Evolutionary conservation across 2,888 invertebrate species (phyloP), one percentile per base, ranked within the genome.

Genomic region (Dichetophora obliterata): DNA sequence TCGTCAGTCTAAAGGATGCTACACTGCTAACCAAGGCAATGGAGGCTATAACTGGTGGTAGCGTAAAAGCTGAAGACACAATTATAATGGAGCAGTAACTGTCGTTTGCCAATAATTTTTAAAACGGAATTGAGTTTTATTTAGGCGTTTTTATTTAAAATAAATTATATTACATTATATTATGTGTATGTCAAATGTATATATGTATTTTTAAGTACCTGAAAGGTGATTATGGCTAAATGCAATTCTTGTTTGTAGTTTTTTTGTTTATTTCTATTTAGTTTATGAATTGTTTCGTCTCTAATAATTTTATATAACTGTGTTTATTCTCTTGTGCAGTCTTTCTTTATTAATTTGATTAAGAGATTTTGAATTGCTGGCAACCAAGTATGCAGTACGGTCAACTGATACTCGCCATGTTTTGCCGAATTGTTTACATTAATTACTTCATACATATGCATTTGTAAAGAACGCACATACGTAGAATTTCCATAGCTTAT

Each of bases 1-100:
- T 96, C 84, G 92, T 96, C 85, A 95, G 95, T 77, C 91, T 96
- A 80, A 96, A 96, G 90, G 96, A 96, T 89, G 95, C 95, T 81
- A 94, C 95, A 79, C 93, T 93, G 79, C 91, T 95, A 82, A 93
- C 94, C 83, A 95, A 95, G 90, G 95, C 94, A 75, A 94, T 95
- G 94, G 94, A 92, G 85, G 91, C 90, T 77, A 91, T 92, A 80
- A 91, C 92, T 27, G 85, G 85, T 50, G 87, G 87, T 83, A 94
- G 93, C 86, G 93, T 94, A 79, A 94, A 94, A 90, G 90, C 93
- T 73, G 94, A 94, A 88, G 93, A 93, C 78, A 93, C 93, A 77
- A 88, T 88, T 63, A 85, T 89, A 78, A 89, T 89, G 87, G 89
- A 89, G 81, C 89, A 89, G 85, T 89, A 87, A 65, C 66, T 52